phyloP scores from a whole-genome alignment of 2,888 invertebrate species.

The Esperia sulphurella region DNA sequence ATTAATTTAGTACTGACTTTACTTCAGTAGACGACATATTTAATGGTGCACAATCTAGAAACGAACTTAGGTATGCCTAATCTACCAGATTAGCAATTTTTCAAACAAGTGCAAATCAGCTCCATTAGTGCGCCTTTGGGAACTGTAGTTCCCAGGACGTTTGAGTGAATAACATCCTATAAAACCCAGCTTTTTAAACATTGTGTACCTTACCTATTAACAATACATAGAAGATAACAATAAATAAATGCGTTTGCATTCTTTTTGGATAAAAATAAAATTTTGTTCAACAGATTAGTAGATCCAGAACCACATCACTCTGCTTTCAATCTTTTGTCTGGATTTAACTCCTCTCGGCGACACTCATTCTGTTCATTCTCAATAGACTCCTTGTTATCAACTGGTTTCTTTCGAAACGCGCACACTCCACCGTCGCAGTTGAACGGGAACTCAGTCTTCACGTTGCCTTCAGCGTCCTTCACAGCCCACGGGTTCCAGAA shows the following conservation, averaged over 20 bases:
- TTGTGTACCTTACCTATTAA: no score
- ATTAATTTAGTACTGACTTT: no score
- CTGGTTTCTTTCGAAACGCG: constrained; percentile 41
- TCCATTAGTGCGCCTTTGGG: no score
- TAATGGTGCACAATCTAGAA: no score
- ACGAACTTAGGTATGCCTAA: no score
- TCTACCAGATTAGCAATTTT: no score
- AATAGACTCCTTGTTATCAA: constrained; percentile 11
- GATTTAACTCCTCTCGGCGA: constrained; percentile 11
- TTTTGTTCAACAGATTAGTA: background rate
- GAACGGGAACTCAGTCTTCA: constrained; percentile 80
- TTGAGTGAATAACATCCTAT: no score
- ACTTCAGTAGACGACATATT: no score
- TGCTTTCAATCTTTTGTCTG: constrained; percentile 31
- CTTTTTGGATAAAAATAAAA: background rate
- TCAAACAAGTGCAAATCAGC: no score
- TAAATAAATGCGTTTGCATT: background rate
- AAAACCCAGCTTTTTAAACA: no score
- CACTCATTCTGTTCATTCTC: constrained; percentile 3
- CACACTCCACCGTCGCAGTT: constrained; percentile 80
- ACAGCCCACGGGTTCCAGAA: constrained; percentile 91
- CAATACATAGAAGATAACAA: background rate
- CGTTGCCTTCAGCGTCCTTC: constrained; percentile 80
- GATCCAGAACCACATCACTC: constrained; percentile 25
- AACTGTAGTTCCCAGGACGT: no score